Conservation (phyloP, 2,113 vertebrate genomes). For the Mormoops blainvillei region DNA sequence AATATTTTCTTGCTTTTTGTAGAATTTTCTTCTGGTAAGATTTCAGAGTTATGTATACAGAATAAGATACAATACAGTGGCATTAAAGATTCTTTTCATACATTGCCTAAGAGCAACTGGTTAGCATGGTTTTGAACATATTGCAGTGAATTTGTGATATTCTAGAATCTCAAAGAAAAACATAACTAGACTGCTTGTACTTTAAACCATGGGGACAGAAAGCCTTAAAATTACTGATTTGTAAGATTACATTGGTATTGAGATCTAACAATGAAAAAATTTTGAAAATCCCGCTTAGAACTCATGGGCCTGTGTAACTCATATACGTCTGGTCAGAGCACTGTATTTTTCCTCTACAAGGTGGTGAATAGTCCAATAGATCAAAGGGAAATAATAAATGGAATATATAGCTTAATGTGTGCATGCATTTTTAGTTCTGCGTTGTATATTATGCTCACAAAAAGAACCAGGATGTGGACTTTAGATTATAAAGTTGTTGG, state of each 20-base stretch:
- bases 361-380: neutral
- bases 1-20: neutral
- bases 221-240: constrained; percentile 25
- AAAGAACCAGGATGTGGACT: neutral
- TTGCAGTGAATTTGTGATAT: neutral
- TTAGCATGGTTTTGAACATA: neutral
- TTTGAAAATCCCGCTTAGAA: neutral
- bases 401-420: neutral
- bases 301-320: neutral
- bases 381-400: neutral
- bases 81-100: neutral
- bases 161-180: neutral
- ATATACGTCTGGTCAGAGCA: neutral
- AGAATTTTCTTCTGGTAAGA: neutral
- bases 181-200: neutral
- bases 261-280: neutral
- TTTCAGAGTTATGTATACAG: neutral
- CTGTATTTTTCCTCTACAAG: neutral
- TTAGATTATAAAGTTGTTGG: neutral
- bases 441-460: neutral
- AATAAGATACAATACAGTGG: neutral
- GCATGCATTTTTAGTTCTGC: neutral
- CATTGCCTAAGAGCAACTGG: neutral
- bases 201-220: neutral
- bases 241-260: neutral